Base-by-base conservation (phyloP, 1,140 invertebrate genomes). In the Pectinophora gossypiella region DNA sequence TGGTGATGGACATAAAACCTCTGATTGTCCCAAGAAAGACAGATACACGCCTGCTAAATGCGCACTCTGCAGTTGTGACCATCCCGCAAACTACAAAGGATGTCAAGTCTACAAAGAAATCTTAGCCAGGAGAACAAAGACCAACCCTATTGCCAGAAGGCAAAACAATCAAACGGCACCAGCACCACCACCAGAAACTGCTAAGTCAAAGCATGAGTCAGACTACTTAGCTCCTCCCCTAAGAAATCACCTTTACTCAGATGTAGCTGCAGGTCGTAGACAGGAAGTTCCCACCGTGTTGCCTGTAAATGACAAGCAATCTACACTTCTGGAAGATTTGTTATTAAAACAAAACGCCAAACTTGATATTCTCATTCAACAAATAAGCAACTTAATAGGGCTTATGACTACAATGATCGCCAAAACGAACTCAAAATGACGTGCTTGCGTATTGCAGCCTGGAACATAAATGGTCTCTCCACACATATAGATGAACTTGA, bases 271-370 rank as follows among this genome's bases (percentile, higher is more conserved):
- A n/a, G n/a, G n/a, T n/a, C n/a, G n/a, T n/a, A n/a, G n/a, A n/a
- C n/a, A n/a, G n/a, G n/a, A n/a, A n/a, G n/a, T n/a, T n/a, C n/a
- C n/a, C n/a, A n/a, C n/a, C n/a, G n/a, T n/a, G n/a, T n/a, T n/a
- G n/a, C n/a, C n/a, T n/a, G n/a, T n/a, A n/a, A 45, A 5, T 23
- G 36, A 46, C 19, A 20, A 15, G 3, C 10, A 12, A 36, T 12
- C 16, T 36, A 5, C 7, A 23, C n/a, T 19, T n/a, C 36, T 7
- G 43, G 36, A 20, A n/a, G 7, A 46, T 19, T 52, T 3, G n/a
- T 52, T 19, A 35, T 23, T 6, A n/a, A 19, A 46, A 52, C 51
- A 52, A 46, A 36, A 6, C 19, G 42, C 45, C 35, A 52, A 52
- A 36, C 19, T 52, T 3, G 51, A 52, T 15, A 7, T 22, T 4